Evolutionary conservation across 2,888 invertebrate genomes (phyloP).

Genomic region (Venusia cambrica): DNA sequence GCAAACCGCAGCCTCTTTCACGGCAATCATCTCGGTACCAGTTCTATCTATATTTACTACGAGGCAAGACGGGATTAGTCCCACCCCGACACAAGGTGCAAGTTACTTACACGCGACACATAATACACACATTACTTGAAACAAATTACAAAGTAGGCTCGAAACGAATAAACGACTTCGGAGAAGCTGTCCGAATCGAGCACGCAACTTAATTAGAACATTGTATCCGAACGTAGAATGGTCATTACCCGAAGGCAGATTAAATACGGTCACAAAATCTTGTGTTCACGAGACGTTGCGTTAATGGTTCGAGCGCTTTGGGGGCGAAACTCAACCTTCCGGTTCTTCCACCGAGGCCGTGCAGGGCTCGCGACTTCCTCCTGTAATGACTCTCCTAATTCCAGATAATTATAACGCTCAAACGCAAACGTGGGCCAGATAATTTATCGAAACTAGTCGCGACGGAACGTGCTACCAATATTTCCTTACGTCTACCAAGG

Average conservation of each 20-base stretch:
- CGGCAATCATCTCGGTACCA: slow-evolving; percentile 56
- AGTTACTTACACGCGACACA: slow-evolving; percentile 53
- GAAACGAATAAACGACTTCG: slow-evolving; percentile 35
- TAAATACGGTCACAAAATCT: slow-evolving; percentile 54
- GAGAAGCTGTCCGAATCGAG: slow-evolving; percentile 39
- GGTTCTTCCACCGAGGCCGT: slow-evolving; percentile 54
- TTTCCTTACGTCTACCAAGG: slow-evolving; percentile 42
- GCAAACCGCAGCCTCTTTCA: slow-evolving; percentile 51
- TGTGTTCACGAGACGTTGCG: slow-evolving; percentile 52
- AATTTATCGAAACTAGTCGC: slow-evolving; percentile 58
- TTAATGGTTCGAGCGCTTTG: slow-evolving; percentile 59
- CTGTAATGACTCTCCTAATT: slow-evolving; percentile 74
- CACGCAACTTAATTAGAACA: slow-evolving; percentile 46
- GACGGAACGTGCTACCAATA: slow-evolving; percentile 40
- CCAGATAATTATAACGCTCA: slow-evolving; percentile 71
- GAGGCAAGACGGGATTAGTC: slow-evolving; percentile 54
- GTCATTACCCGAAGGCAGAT: slow-evolving; percentile 46
- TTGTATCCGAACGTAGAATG: slow-evolving; percentile 43
- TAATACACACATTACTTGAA: slow-evolving; percentile 41
- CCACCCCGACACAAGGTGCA: slow-evolving; percentile 57
- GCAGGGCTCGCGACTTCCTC: slow-evolving; percentile 57
- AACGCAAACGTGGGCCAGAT: slow-evolving; percentile 58
- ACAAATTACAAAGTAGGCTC: slow-evolving; percentile 42
- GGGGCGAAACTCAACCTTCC: slow-evolving; percentile 69
- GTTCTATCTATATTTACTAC: slow-evolving; percentile 65